phyloP scores from a whole-genome alignment of 2,113 vertebrate species.

The Pomatorhinus ruficollis region DNA sequence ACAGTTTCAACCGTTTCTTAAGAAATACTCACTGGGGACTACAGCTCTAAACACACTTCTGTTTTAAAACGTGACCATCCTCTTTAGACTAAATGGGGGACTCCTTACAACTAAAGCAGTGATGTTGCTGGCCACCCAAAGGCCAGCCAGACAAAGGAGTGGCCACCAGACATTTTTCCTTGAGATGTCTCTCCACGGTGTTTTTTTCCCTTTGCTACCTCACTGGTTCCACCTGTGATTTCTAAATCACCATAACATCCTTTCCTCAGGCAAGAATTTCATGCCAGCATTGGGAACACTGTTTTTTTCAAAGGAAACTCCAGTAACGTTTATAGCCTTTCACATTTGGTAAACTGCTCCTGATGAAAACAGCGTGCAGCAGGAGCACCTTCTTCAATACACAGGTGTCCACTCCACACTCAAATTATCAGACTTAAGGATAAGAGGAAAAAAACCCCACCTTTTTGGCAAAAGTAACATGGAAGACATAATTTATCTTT shows the following conservation, averaged over 20 bases:
- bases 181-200: not conserved
- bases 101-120: not conserved
- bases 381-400: not conserved
- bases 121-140: not conserved
- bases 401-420: not conserved
- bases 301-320: not conserved
- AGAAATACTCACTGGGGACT: constrained; percentile 41
- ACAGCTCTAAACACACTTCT: constrained; percentile 33
- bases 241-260: not conserved
- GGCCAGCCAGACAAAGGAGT: not conserved
- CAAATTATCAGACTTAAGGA: not conserved
- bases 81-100: not conserved
- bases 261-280: not conserved
- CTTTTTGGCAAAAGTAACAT: not conserved
- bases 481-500: not conserved
- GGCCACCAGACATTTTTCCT: not conserved
- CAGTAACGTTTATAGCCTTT: not conserved
- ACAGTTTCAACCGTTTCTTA: constrained; percentile 65
- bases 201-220: not conserved
- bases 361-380: not conserved
- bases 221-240: not conserved
- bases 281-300: not conserved
- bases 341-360: not conserved
- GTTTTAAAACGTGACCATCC: not conserved
- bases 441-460: not conserved